Base-by-base conservation (phyloP, 2,888 invertebrate species). In the Drosophila testacea region DNA sequence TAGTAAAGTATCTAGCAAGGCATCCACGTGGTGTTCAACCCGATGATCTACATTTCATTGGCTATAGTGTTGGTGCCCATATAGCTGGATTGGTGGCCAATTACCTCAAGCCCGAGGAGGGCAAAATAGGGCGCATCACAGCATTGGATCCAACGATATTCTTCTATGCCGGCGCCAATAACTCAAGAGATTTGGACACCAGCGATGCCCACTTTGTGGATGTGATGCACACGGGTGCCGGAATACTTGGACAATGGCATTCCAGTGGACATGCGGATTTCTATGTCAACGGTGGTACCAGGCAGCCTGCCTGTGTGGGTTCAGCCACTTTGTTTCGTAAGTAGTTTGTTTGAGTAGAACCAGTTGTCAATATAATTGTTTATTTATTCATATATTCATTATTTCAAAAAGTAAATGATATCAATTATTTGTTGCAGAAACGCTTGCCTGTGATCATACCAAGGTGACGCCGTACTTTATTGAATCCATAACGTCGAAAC, bases 401-500 rank as follows among this genome's bases (percentile, higher is more conserved):
- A n/a, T 34, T 4, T 32, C 6, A 7, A 13, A 9, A 27, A 27
- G 2, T 10, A 9, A 11, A 27, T 11, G 10, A n/a, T 34, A 11
- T 50, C 11, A 1, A 36, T 28, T n/a, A 28, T 28, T 36, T 42
- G 2, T 50, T 93, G 16, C 92, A 97, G 97, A 96, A 94, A 97
- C 97, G 0, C 93, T 97, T 69, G 96, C 97, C 30, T 97, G 97
- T 91, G 97, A 97, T 92, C 97, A 97, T 91, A 97, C 97, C 6
- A 97, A 96, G 93, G 97, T 97, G 68, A 97, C 97, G 3, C 97
- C 97, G 9, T 97, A 97, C 91, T 97, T 97, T 91, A 97, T 97
- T 77, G 97, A 97, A 92, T 97, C 97, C 1, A 97, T 97, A 82
- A 96, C 96, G 83, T 95, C 96, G 13, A 95, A 94, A 61, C 93